These are phyloP conservation scores for Apteryx mantelli DNA, from an alignment of 2,113 vertebrate genomes.

Conservation along the genomic window DNA sequence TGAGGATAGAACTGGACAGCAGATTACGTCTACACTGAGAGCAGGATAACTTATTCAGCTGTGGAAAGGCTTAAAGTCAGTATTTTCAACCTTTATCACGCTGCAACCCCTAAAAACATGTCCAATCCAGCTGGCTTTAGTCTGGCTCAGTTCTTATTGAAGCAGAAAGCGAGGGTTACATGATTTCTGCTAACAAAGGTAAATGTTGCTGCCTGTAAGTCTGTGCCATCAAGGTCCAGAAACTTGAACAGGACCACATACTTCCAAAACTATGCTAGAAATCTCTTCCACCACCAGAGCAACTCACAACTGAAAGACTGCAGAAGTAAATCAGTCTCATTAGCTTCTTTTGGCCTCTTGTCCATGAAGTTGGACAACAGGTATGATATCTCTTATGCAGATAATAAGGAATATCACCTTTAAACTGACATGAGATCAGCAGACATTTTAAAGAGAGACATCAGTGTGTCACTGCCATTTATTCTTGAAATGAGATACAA, in stretches of 20 bases:
- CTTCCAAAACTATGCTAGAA: neutral
- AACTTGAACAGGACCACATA: neutral
- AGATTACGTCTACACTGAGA: accelerated
- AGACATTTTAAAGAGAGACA: neutral
- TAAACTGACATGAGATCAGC: accelerated
- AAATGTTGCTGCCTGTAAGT: neutral
- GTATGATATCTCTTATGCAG: neutral
- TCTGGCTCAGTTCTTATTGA: neutral
- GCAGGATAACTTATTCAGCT: neutral
- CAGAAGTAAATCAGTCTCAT: neutral
- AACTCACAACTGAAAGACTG: neutral
- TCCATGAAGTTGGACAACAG: neutral
- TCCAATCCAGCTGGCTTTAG: neutral
- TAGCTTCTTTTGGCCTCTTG: neutral
- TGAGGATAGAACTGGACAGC: neutral
- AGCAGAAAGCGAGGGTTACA: neutral
- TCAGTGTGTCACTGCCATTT: neutral
- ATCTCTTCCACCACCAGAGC: neutral
- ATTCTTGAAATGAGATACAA: neutral
- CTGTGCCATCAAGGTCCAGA: neutral
- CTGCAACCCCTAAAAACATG: neutral
- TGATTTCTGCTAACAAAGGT: neutral
- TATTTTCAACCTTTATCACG: neutral
- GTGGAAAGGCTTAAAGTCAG: neutral
- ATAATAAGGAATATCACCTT: neutral